These are phyloP conservation scores for Frankliniella fusca DNA, from an alignment of 2,888 invertebrate genomes.

Conservation along the genomic window DNA sequence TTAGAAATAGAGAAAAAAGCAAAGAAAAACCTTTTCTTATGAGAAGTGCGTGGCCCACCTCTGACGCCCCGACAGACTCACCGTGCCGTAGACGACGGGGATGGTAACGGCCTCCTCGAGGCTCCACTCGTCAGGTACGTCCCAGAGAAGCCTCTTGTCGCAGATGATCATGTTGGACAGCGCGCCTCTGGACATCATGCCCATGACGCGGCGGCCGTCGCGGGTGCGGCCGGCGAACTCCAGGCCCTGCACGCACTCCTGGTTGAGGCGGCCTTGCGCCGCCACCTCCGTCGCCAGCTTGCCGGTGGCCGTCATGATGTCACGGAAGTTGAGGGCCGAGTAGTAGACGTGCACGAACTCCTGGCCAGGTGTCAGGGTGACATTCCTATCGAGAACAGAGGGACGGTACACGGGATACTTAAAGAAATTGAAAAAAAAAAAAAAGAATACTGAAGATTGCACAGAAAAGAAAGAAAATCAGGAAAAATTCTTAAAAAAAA, in stretches of 20 bases:
- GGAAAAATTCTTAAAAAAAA: too few relatives aligned
- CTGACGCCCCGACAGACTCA: slow-evolving; percentile 40
- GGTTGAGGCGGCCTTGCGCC: slow-evolving; percentile 59
- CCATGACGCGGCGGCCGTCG: slow-evolving; percentile 49
- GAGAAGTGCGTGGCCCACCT: too few relatives aligned
- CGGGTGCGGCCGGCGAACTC: slow-evolving; percentile 53
- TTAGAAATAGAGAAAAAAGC: too few relatives aligned
- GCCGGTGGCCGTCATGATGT: slow-evolving; percentile 90
- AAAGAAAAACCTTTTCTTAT: too few relatives aligned
- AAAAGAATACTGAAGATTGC: too few relatives aligned
- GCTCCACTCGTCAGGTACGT: slow-evolving; percentile 57
- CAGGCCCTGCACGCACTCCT: slow-evolving; percentile 57
- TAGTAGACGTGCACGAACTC: slow-evolving; percentile 60
- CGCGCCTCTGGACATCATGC: slow-evolving; percentile 48
- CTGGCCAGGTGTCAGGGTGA: slow-evolving; percentile 27
- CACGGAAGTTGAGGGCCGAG: slow-evolving; percentile 85
- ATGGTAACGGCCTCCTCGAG: slow-evolving; percentile 63
- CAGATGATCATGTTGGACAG: slow-evolving; percentile 53
- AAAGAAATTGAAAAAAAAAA: neutral
- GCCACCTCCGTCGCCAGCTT: slow-evolving; percentile 80
- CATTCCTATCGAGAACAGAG: neutral
- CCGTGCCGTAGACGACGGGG: slow-evolving; percentile 61
- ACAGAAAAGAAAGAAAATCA: too few relatives aligned
- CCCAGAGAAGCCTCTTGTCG: slow-evolving; percentile 52
- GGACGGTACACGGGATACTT: neutral